Percentiles rank a stretch among this genome's conserved stretches.
phyloP scores from a whole-genome alignment of 1,140 invertebrate species.

The Maconellicoccus hirsutus region DNA sequence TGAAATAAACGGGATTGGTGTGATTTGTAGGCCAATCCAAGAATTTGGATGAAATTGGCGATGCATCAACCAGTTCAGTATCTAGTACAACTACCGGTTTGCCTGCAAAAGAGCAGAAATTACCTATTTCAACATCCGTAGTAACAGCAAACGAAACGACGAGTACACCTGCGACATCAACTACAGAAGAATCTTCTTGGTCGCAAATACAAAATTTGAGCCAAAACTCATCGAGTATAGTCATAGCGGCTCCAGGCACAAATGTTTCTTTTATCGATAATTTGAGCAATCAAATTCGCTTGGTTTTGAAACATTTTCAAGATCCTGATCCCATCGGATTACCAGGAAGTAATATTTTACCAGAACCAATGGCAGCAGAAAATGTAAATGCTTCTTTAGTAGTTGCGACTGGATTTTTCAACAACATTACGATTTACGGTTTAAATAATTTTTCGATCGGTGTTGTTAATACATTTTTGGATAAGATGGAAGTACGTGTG shows the following conservation, averaged over 20 bases:
- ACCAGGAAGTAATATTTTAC: constrained; percentile 53
- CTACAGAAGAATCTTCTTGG: too few relatives aligned
- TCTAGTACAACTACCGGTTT: background rate
- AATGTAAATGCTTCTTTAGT: constrained; percentile 59
- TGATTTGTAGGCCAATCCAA: background rate
- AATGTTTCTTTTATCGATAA: constrained; percentile 23
- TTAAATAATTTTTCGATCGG: constrained; percentile 40
- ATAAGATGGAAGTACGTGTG: constrained; percentile 30
- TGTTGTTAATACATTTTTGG: constrained; percentile 31
- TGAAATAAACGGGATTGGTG: too few relatives aligned
- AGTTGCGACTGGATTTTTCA: constrained; percentile 57
- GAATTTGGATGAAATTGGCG: background rate
- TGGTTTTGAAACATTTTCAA: constrained; percentile 65
- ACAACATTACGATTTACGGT: constrained; percentile 56
- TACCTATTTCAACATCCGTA: too few relatives aligned
- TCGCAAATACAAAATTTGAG: too few relatives aligned
- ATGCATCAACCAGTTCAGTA: background rate
- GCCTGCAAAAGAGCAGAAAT: background rate
- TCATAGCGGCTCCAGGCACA: background rate
- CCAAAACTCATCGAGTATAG: background rate
- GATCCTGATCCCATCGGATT: constrained; percentile 62
- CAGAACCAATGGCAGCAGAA: constrained; percentile 65
- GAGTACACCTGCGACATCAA: too few relatives aligned
- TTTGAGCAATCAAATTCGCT: constrained; percentile 43
- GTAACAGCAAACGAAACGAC: too few relatives aligned